Percentiles rank a stretch among this genome's conserved stretches.
Conservation (phyloP, 2,797 vertebrate species). For the Microtus obscurus region DNA sequence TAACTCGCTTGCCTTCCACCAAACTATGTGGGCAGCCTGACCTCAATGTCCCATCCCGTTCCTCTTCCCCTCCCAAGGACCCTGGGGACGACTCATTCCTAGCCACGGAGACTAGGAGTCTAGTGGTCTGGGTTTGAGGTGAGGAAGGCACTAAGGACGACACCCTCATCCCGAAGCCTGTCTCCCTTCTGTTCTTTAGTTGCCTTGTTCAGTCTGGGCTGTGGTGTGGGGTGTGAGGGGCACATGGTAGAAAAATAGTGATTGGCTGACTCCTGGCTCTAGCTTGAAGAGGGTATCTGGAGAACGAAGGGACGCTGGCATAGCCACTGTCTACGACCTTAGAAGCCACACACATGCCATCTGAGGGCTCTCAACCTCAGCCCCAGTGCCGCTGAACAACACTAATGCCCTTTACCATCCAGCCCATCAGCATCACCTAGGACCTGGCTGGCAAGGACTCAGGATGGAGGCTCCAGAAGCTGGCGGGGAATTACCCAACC, state of each 20-base stretch:
- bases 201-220: neutral
- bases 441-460: neutral
- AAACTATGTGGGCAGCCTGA: neutral
- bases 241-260: neutral
- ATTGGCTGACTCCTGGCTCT: neutral
- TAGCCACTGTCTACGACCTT: neutral
- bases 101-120: neutral
- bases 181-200: neutral
- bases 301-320: neutral
- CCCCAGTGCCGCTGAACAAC: neutral
- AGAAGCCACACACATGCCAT: neutral
- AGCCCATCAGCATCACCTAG: neutral
- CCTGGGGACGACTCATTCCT: neutral
- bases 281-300: neutral
- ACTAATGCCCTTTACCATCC: neutral
- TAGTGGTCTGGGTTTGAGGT: neutral
- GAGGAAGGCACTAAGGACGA: neutral
- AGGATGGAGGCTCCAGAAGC: constrained; percentile 17
- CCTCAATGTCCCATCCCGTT: neutral
- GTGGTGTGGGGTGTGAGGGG: neutral
- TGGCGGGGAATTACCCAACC: neutral
- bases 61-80: neutral
- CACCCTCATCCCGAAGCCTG: neutral
- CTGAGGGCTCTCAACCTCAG: neutral
- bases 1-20: neutral